Conservation (phyloP, 2,113 vertebrate genomes). For the Rhinolophus ferrumequinum region DNA sequence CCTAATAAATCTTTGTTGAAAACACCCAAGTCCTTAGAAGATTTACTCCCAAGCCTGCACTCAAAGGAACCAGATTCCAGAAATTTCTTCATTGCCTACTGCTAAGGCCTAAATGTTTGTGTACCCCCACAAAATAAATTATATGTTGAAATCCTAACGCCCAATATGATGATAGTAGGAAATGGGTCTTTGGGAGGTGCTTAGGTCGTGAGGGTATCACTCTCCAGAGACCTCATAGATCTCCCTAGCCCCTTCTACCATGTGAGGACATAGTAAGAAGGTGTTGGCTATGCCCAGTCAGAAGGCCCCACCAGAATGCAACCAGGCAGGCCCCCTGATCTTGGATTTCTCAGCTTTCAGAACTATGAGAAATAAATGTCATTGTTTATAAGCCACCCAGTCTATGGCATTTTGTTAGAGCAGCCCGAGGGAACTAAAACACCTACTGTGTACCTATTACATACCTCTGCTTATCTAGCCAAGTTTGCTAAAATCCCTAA, state of each 20-base stretch:
- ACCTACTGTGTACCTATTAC: not conserved
- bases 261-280: not conserved
- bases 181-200: not conserved
- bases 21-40: not conserved
- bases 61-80: not conserved
- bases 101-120: not conserved
- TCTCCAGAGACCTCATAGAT: not conserved
- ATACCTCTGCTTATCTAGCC: not conserved
- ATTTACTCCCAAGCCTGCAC: not conserved
- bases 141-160: not conserved
- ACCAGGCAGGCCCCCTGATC: not conserved
- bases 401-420: not conserved
- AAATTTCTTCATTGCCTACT: not conserved
- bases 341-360: not conserved
- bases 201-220: not conserved
- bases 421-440: not conserved
- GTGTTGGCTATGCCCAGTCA: not conserved
- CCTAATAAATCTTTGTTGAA: constrained; percentile 20
- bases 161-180: not conserved
- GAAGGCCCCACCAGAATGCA: not conserved
- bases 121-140: not conserved
- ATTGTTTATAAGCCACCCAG: not conserved
- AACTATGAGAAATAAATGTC: not conserved
- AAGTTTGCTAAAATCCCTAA: not conserved
- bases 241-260: not conserved